phyloP scores from a whole-genome alignment of 2,888 invertebrate genomes.

The Willowsia nigromaculata region DNA sequence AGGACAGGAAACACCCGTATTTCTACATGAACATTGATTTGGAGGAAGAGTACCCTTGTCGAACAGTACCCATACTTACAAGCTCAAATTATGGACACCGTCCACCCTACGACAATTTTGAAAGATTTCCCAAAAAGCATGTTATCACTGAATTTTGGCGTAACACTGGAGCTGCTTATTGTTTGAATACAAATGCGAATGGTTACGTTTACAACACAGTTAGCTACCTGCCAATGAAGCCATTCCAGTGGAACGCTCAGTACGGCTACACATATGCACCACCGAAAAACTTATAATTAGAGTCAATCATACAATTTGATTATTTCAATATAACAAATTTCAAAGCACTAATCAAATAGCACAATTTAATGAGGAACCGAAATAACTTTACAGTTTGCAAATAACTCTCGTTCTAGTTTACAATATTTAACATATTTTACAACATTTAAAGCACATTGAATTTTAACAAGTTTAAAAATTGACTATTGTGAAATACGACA shows the following conservation, averaged over 20 bases:
- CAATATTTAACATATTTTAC: not conserved
- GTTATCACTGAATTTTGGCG: slow-evolving; percentile 71
- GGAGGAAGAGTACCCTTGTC: slow-evolving; percentile 78
- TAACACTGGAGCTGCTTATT: slow-evolving; percentile 69
- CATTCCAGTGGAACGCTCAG: slow-evolving; percentile 73
- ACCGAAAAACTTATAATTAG: slow-evolving; percentile 56
- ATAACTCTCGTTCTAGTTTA: not conserved
- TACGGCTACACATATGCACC: slow-evolving; percentile 78
- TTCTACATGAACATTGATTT: slow-evolving; percentile 76
- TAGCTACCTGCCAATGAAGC: slow-evolving; percentile 72
- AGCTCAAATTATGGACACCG: slow-evolving; percentile 77
- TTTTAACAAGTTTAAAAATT: too few relatives aligned
- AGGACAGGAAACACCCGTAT: slow-evolving; percentile 76
- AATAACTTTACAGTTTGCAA: not conserved
- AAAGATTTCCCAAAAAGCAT: slow-evolving; percentile 59
- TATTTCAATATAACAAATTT: not conserved
- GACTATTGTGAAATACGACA: too few relatives aligned
- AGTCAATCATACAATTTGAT: not conserved
- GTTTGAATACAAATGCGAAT: slow-evolving; percentile 73
- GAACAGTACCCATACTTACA: slow-evolving; percentile 74
- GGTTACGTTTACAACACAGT: slow-evolving; percentile 70
- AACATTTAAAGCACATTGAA: not conserved
- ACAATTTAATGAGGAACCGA: not conserved
- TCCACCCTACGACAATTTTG: slow-evolving; percentile 72
- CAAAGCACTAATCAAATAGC: not conserved